Percentiles rank a stretch among this genome's conserved stretches.
These are phyloP conservation scores for Valencia hispanica DNA, from an alignment of 2,797 vertebrate species.

Conservation along the genomic window DNA sequence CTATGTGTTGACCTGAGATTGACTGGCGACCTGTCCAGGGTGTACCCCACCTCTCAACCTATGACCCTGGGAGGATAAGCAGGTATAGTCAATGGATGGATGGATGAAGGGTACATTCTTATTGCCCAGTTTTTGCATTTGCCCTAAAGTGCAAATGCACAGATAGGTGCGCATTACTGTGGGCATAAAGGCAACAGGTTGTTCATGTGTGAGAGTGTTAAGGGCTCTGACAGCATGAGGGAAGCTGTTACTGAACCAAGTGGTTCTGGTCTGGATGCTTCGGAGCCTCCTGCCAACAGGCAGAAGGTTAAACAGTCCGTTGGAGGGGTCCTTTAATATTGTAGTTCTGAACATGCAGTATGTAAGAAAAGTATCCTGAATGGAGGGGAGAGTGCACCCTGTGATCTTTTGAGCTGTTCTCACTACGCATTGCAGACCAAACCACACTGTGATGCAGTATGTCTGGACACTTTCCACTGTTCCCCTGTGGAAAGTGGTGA, in stretches of 20 bases:
- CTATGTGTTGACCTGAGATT: no score
- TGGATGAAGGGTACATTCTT: neutral
- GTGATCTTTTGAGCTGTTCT: neutral
- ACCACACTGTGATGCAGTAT: neutral
- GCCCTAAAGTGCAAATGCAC: neutral
- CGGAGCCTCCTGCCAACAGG: neutral
- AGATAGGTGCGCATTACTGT: neutral
- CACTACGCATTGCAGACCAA: neutral
- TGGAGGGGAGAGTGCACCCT: neutral
- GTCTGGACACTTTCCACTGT: neutral
- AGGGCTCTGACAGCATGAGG: neutral
- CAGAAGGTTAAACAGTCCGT: neutral
- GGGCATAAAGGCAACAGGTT: neutral
- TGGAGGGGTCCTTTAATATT: neutral
- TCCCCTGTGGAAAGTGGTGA: neutral
- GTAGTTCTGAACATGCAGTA: neutral
- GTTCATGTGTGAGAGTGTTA: neutral
- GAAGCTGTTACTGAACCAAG: neutral
- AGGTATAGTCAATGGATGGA: neutral
- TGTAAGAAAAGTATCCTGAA: neutral
- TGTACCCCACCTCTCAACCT: no score
- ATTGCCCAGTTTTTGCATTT: neutral
- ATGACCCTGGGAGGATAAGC: no score
- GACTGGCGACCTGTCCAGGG: no score
- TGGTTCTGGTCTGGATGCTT: neutral